phyloP scores from a whole-genome alignment of 2,113 vertebrate species.

The Lates calcarifer region DNA sequence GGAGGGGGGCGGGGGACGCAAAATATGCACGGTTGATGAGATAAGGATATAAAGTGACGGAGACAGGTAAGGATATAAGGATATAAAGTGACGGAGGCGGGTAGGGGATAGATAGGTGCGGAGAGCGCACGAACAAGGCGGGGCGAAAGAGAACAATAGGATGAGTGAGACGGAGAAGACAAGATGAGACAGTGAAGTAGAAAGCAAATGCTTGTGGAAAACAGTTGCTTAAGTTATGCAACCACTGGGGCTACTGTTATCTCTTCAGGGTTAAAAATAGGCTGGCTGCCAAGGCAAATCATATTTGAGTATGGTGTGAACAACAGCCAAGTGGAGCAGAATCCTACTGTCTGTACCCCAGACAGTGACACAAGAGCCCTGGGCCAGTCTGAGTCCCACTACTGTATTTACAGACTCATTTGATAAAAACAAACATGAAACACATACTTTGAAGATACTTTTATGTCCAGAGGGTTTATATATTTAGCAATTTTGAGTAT shows the following conservation, averaged over 20 bases:
- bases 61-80: too few relatives aligned
- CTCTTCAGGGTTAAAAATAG: constrained; percentile 69
- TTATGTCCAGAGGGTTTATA: neutral
- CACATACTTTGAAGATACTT: neutral
- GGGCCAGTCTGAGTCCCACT: neutral
- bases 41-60: too few relatives aligned
- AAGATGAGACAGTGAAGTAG: constrained; percentile 36
- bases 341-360: constrained; percentile 26
- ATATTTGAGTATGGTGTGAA: constrained; percentile 58
- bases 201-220: constrained; percentile 47
- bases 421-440: neutral
- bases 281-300: constrained; percentile 58
- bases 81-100: constrained; percentile 46
- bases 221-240: constrained; percentile 67
- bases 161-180: constrained; percentile 16
- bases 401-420: constrained; percentile 10
- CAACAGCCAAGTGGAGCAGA: constrained; percentile 47
- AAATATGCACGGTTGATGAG: constrained; percentile 29
- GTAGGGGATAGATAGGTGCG: constrained; percentile 17
- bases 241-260: constrained; percentile 39
- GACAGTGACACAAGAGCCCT: constrained; percentile 23
- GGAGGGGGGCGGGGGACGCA: too few relatives aligned
- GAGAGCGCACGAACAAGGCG: constrained; percentile 12
- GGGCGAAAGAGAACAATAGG: constrained; percentile 21
- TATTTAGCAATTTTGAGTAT: neutral